Percentiles rank a stretch among this genome's conserved stretches.
Conservation (phyloP, 2,888 invertebrate genomes). For the Dendrolimus pini region DNA sequence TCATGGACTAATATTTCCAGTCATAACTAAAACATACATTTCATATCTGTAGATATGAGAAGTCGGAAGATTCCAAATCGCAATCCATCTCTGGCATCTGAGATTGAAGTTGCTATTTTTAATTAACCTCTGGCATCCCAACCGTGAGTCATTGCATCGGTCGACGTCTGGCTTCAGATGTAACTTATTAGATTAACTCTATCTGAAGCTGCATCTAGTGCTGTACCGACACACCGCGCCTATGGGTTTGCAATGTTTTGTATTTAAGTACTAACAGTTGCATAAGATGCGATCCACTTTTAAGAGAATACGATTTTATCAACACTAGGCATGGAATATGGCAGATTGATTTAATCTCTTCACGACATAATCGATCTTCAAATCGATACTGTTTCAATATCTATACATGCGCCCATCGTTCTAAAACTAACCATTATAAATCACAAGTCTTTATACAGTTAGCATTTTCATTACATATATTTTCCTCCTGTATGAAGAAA, state of each 20-base stretch:
- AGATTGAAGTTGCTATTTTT: slow-evolving; percentile 73
- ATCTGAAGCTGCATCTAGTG: slow-evolving; percentile 63
- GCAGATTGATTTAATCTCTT: slow-evolving; percentile 1
- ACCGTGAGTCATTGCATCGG: slow-evolving; percentile 65
- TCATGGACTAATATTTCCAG: too few species aligned
- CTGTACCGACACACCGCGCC: slow-evolving; percentile 36
- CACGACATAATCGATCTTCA: neutral
- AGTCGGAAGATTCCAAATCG: slow-evolving; percentile 50
- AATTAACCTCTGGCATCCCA: slow-evolving; percentile 73
- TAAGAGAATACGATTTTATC: too few species aligned
- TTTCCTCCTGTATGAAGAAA: too few species aligned
- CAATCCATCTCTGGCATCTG: slow-evolving; percentile 57
- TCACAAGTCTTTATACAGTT: too few species aligned
- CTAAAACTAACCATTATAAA: too few species aligned
- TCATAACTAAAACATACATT: too few species aligned
- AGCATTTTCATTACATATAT: too few species aligned
- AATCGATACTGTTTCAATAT: slow-evolving; percentile 2
- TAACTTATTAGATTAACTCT: slow-evolving; percentile 74
- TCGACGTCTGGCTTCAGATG: slow-evolving; percentile 67
- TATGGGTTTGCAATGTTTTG: slow-evolving; percentile 68
- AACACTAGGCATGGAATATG: too few species aligned
- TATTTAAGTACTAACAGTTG: slow-evolving; percentile 6
- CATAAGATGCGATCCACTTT: too few species aligned
- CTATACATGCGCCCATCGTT: slow-evolving; percentile 25
- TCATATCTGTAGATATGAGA: too few species aligned